Evolutionary conservation across 2,888 invertebrate genomes (phyloP), one percentile per base, ranked within the genome.

Genomic region (Zootermopsis nevadensis): DNA sequence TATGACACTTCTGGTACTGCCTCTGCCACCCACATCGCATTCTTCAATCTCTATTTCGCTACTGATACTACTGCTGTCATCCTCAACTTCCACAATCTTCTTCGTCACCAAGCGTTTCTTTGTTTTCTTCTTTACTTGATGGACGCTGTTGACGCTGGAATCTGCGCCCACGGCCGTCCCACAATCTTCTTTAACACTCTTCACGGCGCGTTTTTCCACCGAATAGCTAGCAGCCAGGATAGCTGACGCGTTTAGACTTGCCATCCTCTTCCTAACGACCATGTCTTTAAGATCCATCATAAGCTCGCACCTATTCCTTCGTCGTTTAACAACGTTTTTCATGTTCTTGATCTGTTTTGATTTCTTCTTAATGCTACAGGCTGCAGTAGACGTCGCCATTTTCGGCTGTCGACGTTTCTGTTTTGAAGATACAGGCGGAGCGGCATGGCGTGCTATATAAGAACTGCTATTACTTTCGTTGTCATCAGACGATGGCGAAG

Each of bases 211-310:
- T 88, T 94, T 96, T 88, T 96, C 96, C 69, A 91, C 90, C 2
- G 92, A 92, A 87, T 97, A 97, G 86, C 96, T 96, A 31, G 97
- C 97, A 0, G 97, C 96, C 86, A 97, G 91, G 87, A 97, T 97
- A 31, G 97, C 97, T 55, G 95, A 95, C 24, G 97, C 97, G 89
- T 97, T 97, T 48, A 97, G 90, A 88, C 96, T 96, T 31, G 97
- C 97, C 97, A 97, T 97, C 48, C 97, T 93, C 88, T 97, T 97
- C 86, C 95, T 93, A 27, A 97, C 96, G 10, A 97, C 94, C 93
- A 96, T 96, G 86, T 96, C 96, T 87, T 95, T 95, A 77, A 96
- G 91, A 87, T 96, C 96, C 95, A 95, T 95, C 38, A 93, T 92
- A 67, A 93, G 89, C 88, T 94, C 94, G 82, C 91, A 91, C 86